These are phyloP conservation scores for Drosophila watanabei DNA, from an alignment of 1,140 invertebrate genomes.

Conservation along the genomic window DNA sequence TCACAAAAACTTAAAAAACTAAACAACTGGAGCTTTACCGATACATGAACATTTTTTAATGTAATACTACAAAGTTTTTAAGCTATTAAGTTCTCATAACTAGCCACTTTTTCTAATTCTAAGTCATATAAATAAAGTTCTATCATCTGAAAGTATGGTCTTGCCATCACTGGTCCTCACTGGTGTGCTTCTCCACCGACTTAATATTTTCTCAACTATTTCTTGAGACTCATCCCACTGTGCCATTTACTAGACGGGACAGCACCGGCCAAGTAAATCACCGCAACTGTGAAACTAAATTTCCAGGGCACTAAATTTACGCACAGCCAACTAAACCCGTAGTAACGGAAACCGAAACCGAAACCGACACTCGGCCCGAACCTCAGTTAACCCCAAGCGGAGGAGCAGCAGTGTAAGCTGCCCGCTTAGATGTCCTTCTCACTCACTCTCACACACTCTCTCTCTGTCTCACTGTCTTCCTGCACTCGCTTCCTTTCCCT, in stretches of 20 bases:
- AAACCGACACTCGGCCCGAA: slow-evolving; percentile 13
- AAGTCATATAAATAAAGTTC: too few species aligned
- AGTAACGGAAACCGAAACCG: slow-evolving; percentile 44
- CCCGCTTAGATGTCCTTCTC: slow-evolving; percentile 57
- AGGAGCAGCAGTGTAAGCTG: slow-evolving; percentile 45
- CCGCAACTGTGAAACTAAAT: slow-evolving; percentile 80
- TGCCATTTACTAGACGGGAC: slow-evolving; percentile 17
- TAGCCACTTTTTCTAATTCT: too few species aligned
- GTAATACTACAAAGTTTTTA: too few species aligned
- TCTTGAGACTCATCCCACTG: slow-evolving; percentile 6
- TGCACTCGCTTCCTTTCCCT: slow-evolving; percentile 26
- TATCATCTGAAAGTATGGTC: too few species aligned
- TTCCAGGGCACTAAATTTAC: slow-evolving; percentile 78
- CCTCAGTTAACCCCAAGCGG: slow-evolving; percentile 30
- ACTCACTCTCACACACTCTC: not conserved
- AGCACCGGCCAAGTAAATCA: slow-evolving; percentile 70
- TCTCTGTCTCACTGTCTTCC: slow-evolving; percentile 13
- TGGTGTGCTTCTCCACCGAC: too few species aligned
- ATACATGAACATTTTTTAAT: too few species aligned
- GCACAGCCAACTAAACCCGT: slow-evolving; percentile 49
- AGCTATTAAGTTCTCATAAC: too few species aligned
- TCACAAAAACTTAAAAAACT: not conserved
- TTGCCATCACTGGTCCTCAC: too few species aligned
- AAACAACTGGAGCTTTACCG: too few species aligned
- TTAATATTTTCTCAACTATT: not conserved